Percentiles rank a stretch among this genome's conserved stretches.
Evolutionary conservation across 2,888 invertebrate genomes (phyloP).

Genomic region (Agrilus mali): DNA sequence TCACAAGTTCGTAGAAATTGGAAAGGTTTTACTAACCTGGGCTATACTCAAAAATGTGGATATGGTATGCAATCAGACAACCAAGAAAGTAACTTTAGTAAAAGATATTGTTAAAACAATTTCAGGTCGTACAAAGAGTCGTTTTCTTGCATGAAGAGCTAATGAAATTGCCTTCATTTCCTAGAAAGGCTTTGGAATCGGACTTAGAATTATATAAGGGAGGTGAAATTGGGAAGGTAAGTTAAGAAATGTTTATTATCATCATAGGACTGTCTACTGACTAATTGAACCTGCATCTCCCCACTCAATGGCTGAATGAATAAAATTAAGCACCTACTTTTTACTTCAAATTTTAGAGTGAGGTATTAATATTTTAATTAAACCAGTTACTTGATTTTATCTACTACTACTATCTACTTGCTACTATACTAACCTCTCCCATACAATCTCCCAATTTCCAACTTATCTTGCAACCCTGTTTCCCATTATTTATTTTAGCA

Average conservation of each 20-base stretch:
- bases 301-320: too few species aligned
- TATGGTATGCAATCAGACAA: conserved; percentile 45
- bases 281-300: neutral
- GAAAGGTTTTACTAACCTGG: conserved; percentile 87
- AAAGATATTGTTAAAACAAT: conserved; percentile 7
- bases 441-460: too few species aligned
- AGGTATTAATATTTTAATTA: too few species aligned
- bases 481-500: too few species aligned
- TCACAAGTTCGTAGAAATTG: conserved; percentile 93
- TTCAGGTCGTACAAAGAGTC: conserved; percentile 85
- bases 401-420: too few species aligned
- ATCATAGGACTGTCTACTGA: neutral
- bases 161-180: conserved; percentile 96
- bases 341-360: too few species aligned
- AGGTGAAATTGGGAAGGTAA: conserved; percentile 75
- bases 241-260: neutral
- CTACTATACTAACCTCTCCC: too few species aligned
- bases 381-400: too few species aligned
- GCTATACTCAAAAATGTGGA: conserved; percentile 86
- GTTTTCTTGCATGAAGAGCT: conserved; percentile 97
- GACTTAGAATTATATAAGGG: conserved; percentile 87
- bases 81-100: neutral
- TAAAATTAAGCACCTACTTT: too few species aligned
- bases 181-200: conserved; percentile 92
- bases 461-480: too few species aligned